Percentiles rank a stretch among this genome's conserved stretches.
phyloP scores from a whole-genome alignment of 2,113 vertebrate species.

The Chloropsis cyanopogon region DNA sequence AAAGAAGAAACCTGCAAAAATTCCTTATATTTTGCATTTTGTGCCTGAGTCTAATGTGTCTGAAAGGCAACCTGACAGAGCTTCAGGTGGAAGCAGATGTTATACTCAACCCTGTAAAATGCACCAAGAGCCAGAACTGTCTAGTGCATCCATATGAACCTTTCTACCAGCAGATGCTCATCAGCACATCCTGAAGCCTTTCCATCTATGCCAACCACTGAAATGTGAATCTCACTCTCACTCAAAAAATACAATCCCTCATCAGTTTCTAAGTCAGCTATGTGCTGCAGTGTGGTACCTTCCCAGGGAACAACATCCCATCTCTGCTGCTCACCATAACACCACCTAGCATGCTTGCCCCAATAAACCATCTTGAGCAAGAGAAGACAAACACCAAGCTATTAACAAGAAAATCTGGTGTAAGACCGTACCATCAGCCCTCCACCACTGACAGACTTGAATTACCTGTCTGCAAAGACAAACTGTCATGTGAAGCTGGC shows the following conservation, averaged over 20 bases:
- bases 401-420: not conserved
- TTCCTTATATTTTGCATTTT: not conserved
- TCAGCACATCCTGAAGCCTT: not conserved
- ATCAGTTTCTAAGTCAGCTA: not conserved
- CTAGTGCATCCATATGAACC: not conserved
- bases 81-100: not conserved
- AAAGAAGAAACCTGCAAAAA: not conserved
- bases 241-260: not conserved
- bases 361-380: not conserved
- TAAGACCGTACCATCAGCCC: not conserved
- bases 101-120: not conserved
- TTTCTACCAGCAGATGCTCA: not conserved
- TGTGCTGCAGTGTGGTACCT: rapidly evolving
- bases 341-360: not conserved
- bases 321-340: not conserved
- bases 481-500: not conserved
- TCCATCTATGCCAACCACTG: not conserved
- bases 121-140: not conserved
- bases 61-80: not conserved
- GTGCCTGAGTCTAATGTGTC: not conserved
- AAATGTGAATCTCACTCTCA: not conserved
- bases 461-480: not conserved
- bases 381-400: not conserved
- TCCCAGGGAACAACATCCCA: not conserved
- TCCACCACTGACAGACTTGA: not conserved